Evolutionary conservation across 2,888 invertebrate genomes (phyloP).

Genomic region (Troides oblongomaculatus): DNA sequence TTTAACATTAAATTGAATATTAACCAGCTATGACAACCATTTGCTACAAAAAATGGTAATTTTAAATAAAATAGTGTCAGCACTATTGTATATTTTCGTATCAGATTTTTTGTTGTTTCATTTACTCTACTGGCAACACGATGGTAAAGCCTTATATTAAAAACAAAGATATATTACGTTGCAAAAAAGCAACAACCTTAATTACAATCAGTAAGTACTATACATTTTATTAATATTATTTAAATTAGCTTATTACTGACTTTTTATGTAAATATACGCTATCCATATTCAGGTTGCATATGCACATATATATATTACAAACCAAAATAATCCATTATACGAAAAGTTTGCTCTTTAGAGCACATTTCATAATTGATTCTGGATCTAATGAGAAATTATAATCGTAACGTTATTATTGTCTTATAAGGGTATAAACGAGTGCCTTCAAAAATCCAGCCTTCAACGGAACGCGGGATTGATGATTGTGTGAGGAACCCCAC

Average conservation of each 20-base stretch:
- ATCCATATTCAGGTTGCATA: conserved; percentile 48
- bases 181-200: background rate
- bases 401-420: conserved; percentile 55
- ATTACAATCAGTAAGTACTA: conserved; percentile 10
- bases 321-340: conserved; percentile 63
- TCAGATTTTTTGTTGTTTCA: conserved; percentile 4
- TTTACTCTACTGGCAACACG: background rate
- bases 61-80: background rate
- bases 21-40: background rate
- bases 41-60: background rate
- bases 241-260: conserved; percentile 43
- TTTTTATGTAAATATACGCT: conserved; percentile 54
- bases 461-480: conserved; percentile 68
- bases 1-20: conserved; percentile 9
- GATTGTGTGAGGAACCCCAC: conserved; percentile 59
- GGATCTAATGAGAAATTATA: conserved; percentile 42
- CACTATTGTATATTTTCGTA: conserved; percentile 4
- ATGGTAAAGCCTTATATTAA: background rate
- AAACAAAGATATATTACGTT: background rate
- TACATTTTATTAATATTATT: conserved; percentile 11
- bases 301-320: conserved; percentile 45
- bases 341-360: conserved; percentile 45
- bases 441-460: conserved; percentile 79
- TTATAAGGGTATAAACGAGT: conserved; percentile 72
- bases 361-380: conserved; percentile 29